These are phyloP conservation scores for Thripadectes ignobilis DNA, from an alignment of 2,797 vertebrate species.

Conservation along the genomic window DNA sequence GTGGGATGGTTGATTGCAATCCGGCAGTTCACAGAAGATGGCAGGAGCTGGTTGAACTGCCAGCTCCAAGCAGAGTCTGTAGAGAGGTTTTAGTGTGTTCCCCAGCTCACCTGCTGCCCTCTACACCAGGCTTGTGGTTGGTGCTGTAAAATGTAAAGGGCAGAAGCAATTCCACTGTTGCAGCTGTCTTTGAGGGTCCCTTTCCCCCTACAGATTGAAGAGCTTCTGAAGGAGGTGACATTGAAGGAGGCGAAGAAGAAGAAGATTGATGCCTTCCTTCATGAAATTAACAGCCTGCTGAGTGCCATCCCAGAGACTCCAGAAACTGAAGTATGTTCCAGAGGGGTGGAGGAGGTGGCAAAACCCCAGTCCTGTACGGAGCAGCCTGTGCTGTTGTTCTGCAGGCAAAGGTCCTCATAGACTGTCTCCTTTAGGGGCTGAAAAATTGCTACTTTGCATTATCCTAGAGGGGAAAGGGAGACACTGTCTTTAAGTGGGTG, in stretches of 20 bases:
- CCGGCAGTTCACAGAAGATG: not conserved
- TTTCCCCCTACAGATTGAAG: conserved; percentile 84
- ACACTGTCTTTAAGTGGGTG: not conserved
- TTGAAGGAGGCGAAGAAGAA: conserved; percentile 87
- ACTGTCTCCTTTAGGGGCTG: not conserved
- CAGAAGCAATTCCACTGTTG: not conserved
- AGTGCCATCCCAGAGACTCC: conserved; percentile 78
- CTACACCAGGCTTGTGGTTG: accelerated
- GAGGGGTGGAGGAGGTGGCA: not conserved
- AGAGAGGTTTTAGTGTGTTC: not conserved
- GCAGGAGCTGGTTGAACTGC: not conserved
- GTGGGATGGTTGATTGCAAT: not conserved
- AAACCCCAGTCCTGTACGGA: not conserved
- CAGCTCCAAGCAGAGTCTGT: not conserved
- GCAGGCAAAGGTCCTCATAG: not conserved
- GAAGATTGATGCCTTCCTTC: conserved; percentile 85
- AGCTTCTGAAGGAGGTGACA: conserved; percentile 90
- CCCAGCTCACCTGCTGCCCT: not conserved
- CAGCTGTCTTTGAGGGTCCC: not conserved
- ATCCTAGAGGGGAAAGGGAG: accelerated
- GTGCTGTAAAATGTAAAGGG: not conserved
- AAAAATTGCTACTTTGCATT: not conserved
- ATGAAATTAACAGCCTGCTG: conserved; percentile 81
- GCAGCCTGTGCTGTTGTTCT: not conserved
- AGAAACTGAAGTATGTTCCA: conserved; percentile 79